Evolutionary conservation across 2,888 invertebrate species (phyloP).

Genomic region (Nipponacmea schrenckii): DNA sequence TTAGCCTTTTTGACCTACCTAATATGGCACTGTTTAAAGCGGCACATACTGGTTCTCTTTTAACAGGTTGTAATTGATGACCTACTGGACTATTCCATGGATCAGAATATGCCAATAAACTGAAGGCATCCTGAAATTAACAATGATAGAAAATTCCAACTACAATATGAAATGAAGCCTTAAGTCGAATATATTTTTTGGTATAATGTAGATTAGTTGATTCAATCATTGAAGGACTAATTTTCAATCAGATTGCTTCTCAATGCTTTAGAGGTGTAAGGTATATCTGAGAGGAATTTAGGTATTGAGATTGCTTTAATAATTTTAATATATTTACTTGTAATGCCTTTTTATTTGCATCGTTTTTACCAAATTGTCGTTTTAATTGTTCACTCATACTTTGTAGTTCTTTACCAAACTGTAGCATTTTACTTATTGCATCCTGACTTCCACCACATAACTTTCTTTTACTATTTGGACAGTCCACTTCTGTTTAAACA

Average conservation of each 20-base stretch:
- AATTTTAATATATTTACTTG: constrained; percentile 73
- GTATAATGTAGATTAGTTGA: no score
- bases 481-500: constrained; percentile 49
- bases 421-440: constrained; percentile 91
- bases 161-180: no score
- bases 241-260: no score
- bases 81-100: constrained; percentile 97
- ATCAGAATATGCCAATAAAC: constrained; percentile 95
- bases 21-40: constrained; percentile 97
- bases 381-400: constrained; percentile 87
- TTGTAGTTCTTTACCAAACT: constrained; percentile 93
- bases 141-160: neutral
- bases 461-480: constrained; percentile 67
- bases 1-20: constrained; percentile 73
- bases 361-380: constrained; percentile 83
- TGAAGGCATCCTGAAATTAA: constrained; percentile 89
- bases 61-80: constrained; percentile 93
- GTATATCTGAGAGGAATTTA: no score
- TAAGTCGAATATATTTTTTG: no score
- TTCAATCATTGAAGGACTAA: no score
- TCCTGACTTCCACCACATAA: constrained; percentile 79
- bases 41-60: constrained; percentile 93
- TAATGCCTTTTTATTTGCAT: constrained; percentile 88
- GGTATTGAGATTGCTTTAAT: no score
- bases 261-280: no score